Evolutionary conservation across 2,797 vertebrate genomes (phyloP).

Genomic region (Thunnus albacares): DNA sequence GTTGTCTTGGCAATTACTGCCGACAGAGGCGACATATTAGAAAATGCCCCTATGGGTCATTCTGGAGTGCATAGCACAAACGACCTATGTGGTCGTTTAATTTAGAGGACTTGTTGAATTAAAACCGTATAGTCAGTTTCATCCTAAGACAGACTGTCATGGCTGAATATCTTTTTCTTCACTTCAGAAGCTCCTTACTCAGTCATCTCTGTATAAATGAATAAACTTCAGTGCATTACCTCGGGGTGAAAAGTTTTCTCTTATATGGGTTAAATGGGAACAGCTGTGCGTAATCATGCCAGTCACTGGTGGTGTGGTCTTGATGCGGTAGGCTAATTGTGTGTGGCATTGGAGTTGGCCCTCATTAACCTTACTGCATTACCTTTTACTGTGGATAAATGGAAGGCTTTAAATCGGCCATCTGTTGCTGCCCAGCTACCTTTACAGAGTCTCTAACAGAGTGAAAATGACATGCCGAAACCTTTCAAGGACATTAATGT

Average conservation of each 20-base stretch:
- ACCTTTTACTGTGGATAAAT: constrained; percentile 80
- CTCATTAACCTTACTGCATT: constrained; percentile 83
- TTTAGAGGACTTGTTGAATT: too few relatives aligned
- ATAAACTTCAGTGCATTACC: constrained; percentile 62
- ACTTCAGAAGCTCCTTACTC: constrained; percentile 21
- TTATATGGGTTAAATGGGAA: constrained; percentile 66
- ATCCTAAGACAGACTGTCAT: constrained; percentile 18
- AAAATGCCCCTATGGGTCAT: too few relatives aligned
- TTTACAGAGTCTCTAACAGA: constrained; percentile 36
- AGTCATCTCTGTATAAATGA: constrained; percentile 44
- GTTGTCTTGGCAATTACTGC: too few relatives aligned
- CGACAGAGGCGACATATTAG: too few relatives aligned
- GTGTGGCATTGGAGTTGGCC: constrained; percentile 73
- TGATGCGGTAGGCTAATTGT: constrained; percentile 77
- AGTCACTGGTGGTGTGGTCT: constrained; percentile 41
- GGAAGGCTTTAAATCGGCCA: constrained; percentile 68
- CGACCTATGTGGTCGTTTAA: too few relatives aligned
- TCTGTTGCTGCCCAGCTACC: constrained; percentile 72
- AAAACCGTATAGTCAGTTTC: constrained; percentile 17
- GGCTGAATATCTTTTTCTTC: constrained; percentile 4
- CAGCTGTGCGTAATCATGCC: constrained; percentile 71
- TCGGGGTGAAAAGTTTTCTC: constrained; percentile 50
- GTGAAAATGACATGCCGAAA: constrained; percentile 42
- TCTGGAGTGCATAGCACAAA: too few relatives aligned
- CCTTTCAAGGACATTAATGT: constrained; percentile 60